phyloP scores from a whole-genome alignment of 2,888 invertebrate genomes.

The Andrena flavipes region DNA sequence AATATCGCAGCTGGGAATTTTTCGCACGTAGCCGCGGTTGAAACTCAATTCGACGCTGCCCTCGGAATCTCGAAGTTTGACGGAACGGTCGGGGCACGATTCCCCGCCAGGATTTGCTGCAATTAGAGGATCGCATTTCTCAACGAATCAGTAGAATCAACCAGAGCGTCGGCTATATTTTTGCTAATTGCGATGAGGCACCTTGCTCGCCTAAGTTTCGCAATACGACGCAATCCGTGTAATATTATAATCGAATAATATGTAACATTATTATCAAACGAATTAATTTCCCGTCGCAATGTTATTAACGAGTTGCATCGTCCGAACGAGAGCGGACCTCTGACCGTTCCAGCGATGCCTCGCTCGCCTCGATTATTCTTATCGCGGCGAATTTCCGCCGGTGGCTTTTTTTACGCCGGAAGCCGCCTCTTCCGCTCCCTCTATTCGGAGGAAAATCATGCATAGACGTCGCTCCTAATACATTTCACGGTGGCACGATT shows the following conservation, averaged over 20 bases:
- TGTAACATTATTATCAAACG: too few species aligned
- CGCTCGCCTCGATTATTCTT: conserved; percentile 64
- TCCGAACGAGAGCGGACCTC: neutral
- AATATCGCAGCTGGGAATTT: conserved; percentile 29
- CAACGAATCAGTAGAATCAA: neutral
- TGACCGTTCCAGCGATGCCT: conserved; percentile 18
- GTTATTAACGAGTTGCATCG: conserved; percentile 28
- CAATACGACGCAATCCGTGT: too few species aligned
- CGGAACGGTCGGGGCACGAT: neutral
- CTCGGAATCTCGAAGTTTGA: conserved; percentile 21
- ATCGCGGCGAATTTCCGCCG: conserved; percentile 71
- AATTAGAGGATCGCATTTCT: conserved; percentile 4
- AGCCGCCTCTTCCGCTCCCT: conserved; percentile 73
- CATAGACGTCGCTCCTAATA: conserved; percentile 47
- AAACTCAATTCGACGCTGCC: conserved; percentile 36
- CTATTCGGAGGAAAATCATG: conserved; percentile 32
- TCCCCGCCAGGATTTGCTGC: neutral
- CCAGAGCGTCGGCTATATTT: too few species aligned
- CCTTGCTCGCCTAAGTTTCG: too few species aligned
- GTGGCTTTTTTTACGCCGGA: conserved; percentile 72
- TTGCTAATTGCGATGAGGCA: too few species aligned
- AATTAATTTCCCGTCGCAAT: conserved; percentile 34
- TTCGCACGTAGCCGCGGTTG: conserved; percentile 35
- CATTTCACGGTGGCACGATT: conserved; percentile 42
- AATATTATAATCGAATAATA: too few species aligned